Evolutionary conservation across 2,888 invertebrate genomes (phyloP).

Genomic region (Eristalis arbustorum): DNA sequence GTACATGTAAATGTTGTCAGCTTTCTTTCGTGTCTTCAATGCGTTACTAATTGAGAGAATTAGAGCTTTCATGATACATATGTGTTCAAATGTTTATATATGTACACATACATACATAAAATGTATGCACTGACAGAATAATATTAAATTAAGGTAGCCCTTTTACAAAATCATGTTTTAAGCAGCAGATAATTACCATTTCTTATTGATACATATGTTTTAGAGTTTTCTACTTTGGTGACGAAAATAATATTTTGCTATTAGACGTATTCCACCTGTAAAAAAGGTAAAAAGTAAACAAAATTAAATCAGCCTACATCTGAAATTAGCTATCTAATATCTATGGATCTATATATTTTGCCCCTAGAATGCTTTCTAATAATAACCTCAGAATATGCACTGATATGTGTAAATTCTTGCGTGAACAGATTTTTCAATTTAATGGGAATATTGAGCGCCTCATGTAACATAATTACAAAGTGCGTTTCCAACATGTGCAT

Average conservation of each 20-base stretch:
- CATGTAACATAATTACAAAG: constrained; percentile 16
- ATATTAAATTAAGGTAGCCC: too few relatives aligned
- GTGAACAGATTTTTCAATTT: constrained; percentile 44
- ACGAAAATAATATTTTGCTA: too few relatives aligned
- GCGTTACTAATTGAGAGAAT: neutral
- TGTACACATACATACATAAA: neutral
- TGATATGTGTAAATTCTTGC: constrained; percentile 28
- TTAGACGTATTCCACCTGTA: too few relatives aligned
- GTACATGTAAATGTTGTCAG: neutral
- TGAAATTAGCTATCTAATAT: neutral
- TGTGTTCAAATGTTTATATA: neutral
- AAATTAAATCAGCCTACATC: neutral
- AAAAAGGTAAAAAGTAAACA: too few relatives aligned
- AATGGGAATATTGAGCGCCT: constrained; percentile 9
- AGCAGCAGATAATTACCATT: too few relatives aligned
- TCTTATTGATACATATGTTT: too few relatives aligned
- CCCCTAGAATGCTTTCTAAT: neutral
- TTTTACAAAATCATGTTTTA: too few relatives aligned
- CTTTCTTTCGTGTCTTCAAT: neutral
- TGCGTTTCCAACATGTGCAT: constrained; percentile 5
- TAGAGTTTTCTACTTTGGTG: too few relatives aligned
- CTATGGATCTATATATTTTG: too few relatives aligned
- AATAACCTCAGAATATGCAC: neutral
- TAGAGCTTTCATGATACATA: neutral
- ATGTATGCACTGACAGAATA: too few relatives aligned